Evolutionary conservation across 2,888 invertebrate genomes (phyloP).

Genomic region (Lasioglossum figueresi): DNA sequence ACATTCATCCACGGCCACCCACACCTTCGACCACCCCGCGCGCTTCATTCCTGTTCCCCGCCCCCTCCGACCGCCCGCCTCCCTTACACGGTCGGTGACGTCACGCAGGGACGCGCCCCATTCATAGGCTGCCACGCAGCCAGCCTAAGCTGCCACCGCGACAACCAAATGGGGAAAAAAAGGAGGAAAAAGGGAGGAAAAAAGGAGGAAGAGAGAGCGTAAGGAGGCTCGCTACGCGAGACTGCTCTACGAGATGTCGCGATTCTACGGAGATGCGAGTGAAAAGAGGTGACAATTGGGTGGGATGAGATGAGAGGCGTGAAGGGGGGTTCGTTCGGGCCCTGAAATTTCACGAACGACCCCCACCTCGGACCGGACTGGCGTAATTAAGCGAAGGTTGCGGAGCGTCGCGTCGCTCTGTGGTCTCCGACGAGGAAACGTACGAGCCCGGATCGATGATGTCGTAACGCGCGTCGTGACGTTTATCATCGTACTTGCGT

Average conservation of each 20-base stretch:
- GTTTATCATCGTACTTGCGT: constrained; percentile 71
- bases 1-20: constrained; percentile 68
- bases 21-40: constrained; percentile 63
- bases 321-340: constrained; percentile 16
- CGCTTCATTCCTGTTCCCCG: constrained; percentile 61
- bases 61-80: constrained; percentile 44
- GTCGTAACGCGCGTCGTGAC: constrained; percentile 69
- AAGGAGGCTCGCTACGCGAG: background rate
- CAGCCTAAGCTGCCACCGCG: constrained; percentile 56
- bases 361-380: background rate
- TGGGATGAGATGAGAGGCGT: background rate
- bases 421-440: constrained; percentile 44
- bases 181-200: constrained; percentile 35
- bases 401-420: constrained; percentile 4
- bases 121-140: constrained; percentile 80
- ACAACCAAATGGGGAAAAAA: constrained; percentile 35
- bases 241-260: background rate
- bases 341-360: constrained; percentile 29
- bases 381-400: constrained; percentile 23
- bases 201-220: constrained; percentile 12
- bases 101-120: constrained; percentile 82
- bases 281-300: background rate
- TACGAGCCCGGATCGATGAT: constrained; percentile 66
- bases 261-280: background rate
- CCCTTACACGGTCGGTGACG: constrained; percentile 74